phyloP scores from a whole-genome alignment of 2,797 vertebrate species.

The Melanotaenia trifasciata region DNA sequence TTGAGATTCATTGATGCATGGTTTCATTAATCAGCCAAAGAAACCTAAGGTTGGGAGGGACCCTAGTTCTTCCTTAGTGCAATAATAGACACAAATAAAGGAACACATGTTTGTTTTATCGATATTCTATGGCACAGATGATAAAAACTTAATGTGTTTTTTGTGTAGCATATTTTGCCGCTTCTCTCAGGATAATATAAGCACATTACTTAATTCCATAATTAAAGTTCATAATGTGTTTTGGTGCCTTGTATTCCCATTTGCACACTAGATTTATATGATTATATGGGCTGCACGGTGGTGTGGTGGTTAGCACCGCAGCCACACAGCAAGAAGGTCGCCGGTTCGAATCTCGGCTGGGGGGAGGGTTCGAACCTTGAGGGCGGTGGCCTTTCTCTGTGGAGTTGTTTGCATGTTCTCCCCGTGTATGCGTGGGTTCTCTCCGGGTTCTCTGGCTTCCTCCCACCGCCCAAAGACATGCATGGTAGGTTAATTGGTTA shows the following conservation, averaged over 20 bases:
- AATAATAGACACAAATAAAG: background rate
- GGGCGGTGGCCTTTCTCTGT: too few relatives aligned
- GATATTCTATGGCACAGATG: background rate
- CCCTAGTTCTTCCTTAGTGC: background rate
- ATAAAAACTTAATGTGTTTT: background rate
- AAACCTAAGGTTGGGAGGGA: background rate
- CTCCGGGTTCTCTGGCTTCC: too few relatives aligned
- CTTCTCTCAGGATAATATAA: background rate
- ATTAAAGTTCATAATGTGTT: conserved; percentile 2
- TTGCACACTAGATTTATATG: conserved; percentile 6
- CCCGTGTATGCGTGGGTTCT: too few relatives aligned
- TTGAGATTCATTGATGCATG: conserved; percentile 8
- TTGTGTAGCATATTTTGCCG: background rate
- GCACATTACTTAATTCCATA: background rate
- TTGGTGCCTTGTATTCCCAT: conserved; percentile 9
- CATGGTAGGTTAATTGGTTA: too few relatives aligned
- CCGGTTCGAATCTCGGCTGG: too few relatives aligned
- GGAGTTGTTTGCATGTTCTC: too few relatives aligned
- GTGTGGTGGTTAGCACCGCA: too few relatives aligned
- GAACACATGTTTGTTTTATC: conserved; percentile 5
- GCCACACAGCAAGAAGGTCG: too few relatives aligned
- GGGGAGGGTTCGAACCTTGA: too few relatives aligned
- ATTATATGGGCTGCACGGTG: too few relatives aligned
- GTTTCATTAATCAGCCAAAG: conserved; percentile 12
- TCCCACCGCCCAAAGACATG: too few relatives aligned